Conservation (phyloP, 2,888 invertebrate species). For the Malthinus seriepunctatus region DNA sequence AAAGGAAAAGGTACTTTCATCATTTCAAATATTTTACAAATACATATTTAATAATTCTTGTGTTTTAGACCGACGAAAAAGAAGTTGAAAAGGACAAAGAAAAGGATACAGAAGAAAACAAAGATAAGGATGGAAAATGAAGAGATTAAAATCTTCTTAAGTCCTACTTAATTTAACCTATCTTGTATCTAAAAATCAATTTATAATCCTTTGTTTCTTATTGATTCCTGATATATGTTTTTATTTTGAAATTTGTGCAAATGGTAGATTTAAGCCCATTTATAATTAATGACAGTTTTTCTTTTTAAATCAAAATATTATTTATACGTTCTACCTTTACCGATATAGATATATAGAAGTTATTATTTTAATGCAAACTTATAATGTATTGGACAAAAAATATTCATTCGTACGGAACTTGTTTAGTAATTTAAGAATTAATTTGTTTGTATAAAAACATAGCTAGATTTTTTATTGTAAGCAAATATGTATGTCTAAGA, state of each 20-base stretch:
- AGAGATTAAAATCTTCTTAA: slow-evolving; percentile 35
- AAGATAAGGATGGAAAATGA: slow-evolving; percentile 65
- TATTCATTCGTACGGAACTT: slow-evolving; percentile 36
- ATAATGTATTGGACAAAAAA: slow-evolving; percentile 45
- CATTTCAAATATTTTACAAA: too few species aligned
- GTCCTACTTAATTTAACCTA: slow-evolving; percentile 41
- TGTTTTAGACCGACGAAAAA: slow-evolving; percentile 76
- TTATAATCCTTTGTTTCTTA: slow-evolving; percentile 28
- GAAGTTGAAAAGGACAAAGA: slow-evolving; percentile 65
- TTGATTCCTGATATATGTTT: slow-evolving; percentile 32
- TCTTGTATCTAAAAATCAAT: slow-evolving; percentile 17
- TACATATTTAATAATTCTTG: neutral
- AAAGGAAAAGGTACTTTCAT: slow-evolving; percentile 71
- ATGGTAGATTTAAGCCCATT: slow-evolving; percentile 51
- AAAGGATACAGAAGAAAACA: slow-evolving; percentile 70
- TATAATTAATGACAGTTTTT: slow-evolving; percentile 41
- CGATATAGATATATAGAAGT: slow-evolving; percentile 37
- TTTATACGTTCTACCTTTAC: neutral
- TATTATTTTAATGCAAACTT: slow-evolving; percentile 22
- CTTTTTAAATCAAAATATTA: slow-evolving; percentile 30
- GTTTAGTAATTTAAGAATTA: slow-evolving; percentile 51
- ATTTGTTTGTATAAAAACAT: slow-evolving; percentile 57
- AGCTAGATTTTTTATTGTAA: slow-evolving; percentile 55
- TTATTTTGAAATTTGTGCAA: slow-evolving; percentile 52
- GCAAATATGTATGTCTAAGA: slow-evolving; percentile 50